phyloP scores from a whole-genome alignment of 1,140 invertebrate genomes.

The Bacillus rossius region DNA sequence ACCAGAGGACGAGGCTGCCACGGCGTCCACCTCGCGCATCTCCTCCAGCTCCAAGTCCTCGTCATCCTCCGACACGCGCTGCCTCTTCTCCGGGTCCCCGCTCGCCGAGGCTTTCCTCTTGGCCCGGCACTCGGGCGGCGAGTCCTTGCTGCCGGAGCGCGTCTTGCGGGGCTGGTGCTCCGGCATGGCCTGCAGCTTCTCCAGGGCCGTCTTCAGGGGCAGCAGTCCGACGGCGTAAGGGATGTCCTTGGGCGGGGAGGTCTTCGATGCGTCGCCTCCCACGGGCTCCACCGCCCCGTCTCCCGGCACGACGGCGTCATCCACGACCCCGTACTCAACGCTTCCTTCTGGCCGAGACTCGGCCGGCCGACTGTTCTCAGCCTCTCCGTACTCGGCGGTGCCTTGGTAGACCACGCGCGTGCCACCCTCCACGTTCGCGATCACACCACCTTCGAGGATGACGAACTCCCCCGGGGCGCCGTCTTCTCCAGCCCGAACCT shows the following conservation, averaged over 20 bases:
- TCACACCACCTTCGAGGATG: no score
- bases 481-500: no score
- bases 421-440: no score
- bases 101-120: slow-evolving; percentile 9
- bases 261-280: background rate
- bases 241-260: slow-evolving; percentile 39
- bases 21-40: background rate
- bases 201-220: slow-evolving; percentile 42
- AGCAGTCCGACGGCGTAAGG: slow-evolving; percentile 45
- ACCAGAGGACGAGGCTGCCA: background rate
- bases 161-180: slow-evolving; percentile 47
- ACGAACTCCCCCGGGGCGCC: no score
- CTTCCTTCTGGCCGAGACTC: no score
- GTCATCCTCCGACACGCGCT: background rate
- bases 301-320: no score
- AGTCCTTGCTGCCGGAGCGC: slow-evolving; percentile 28
- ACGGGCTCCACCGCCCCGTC: no score
- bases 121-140: background rate
- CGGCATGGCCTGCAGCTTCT: slow-evolving; percentile 44
- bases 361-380: no score
- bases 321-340: no score
- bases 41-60: background rate
- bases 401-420: no score
- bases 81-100: slow-evolving; percentile 3
- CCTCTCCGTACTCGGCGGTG: no score